Evolutionary conservation across 2,888 invertebrate species (phyloP), one percentile per base, ranked within the genome.

Genomic region (Lasioglossum lativentre): DNA sequence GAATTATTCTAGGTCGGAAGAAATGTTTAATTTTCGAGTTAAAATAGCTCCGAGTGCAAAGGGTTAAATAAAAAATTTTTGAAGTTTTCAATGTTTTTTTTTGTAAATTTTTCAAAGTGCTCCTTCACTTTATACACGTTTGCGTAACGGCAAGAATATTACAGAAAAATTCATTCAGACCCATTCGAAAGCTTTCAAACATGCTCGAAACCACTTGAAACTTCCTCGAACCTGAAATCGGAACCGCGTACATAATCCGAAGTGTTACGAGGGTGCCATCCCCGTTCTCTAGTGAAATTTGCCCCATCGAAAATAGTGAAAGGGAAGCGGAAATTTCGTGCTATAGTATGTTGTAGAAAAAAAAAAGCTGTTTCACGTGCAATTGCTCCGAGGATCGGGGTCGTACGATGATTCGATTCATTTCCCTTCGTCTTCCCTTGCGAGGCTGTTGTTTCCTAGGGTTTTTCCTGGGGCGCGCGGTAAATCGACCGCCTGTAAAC

Each of bases 351-450:
- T n/a, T n/a, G n/a, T n/a, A 30, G 3, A 30, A 19, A 16, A 16
- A 30, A 19, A 66, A 34, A 34, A 6, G 59, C 59, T 38, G 40
- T 59, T 78, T 78, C 63, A 68, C 68, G 68, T 23, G 23, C 45
- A 72, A 34, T 72, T 63, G 45, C 45, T 47, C 27, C 72, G 42
- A 16, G 42, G 42, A 72, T 72, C 34, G 30, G 34, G 34, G 45
- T n/a, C 6, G 63, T 45, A 73, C 27, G 63, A 78, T 47, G 72
- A 72, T 78, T 72, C 59, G 59, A 42, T 42, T 34, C 78, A 63
- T 78, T 73, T 73, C 45, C 59, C n/a, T 34, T 34, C 42, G 19
- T 45, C 72, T 40, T 68, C 66, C 66, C 2, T 23, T 23, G 40
- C 16, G 3, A 42, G 42, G 30, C 66, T 23, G 45, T 66, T 76